Conservation (phyloP, 2,113 vertebrate species). For the Gopherus evgoodei region DNA sequence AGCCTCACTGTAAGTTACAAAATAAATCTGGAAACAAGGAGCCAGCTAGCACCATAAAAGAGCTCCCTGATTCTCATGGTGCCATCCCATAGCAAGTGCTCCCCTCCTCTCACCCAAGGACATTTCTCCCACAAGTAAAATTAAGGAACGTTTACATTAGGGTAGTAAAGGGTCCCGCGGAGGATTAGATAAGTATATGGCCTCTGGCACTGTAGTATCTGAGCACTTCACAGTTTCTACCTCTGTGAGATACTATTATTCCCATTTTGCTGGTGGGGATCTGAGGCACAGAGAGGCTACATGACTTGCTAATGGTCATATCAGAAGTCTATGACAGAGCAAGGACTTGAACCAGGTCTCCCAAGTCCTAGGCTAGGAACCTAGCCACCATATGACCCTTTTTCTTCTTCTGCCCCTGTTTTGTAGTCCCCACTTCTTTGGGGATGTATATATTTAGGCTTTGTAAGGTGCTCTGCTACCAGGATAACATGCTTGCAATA, state of each 20-base stretch:
- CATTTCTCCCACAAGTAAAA: no score
- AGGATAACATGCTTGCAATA: background rate
- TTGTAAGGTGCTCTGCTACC: background rate
- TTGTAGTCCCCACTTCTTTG: background rate
- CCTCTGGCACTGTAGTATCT: background rate
- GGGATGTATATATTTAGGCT: background rate
- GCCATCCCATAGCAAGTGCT: background rate
- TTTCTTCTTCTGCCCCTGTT: background rate
- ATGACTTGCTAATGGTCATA: background rate
- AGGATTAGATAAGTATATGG: background rate
- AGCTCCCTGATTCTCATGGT: background rate
- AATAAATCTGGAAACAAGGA: background rate
- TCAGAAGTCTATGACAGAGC: background rate
- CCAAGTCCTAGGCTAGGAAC: background rate
- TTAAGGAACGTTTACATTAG: background rate
- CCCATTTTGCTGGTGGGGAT: background rate
- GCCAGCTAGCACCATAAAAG: background rate
- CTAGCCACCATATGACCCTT: background rate
- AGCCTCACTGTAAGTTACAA: background rate
- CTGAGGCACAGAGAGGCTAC: background rate
- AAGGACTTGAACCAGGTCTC: background rate
- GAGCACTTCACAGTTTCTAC: background rate
- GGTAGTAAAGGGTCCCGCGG: background rate
- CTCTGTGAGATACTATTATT: accelerated
- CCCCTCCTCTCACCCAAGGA: background rate